A percentile compares a stretch with the other conserved stretches of the same genome.
Evolutionary conservation across 2,888 invertebrate species (phyloP).

Genomic region (Rhagonycha fulva): DNA sequence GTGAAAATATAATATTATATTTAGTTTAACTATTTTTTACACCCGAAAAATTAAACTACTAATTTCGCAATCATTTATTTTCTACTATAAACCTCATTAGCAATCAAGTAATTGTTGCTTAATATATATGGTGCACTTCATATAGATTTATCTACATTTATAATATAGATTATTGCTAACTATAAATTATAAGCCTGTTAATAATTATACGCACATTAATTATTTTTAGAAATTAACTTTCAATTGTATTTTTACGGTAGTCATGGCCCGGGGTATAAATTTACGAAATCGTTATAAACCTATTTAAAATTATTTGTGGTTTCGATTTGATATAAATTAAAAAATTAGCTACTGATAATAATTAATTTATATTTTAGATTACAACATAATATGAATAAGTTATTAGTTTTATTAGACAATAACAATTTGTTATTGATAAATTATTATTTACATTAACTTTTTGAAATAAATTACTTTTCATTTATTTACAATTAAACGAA

Average conservation of each 20-base stretch:
- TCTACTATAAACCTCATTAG: not conserved
- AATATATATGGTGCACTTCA: not conserved
- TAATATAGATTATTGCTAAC: not conserved
- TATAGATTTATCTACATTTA: not conserved
- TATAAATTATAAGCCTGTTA: not conserved
- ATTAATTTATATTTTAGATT: not conserved
- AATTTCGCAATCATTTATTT: not conserved
- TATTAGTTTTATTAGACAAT: not conserved
- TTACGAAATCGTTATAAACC: not conserved
- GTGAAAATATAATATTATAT: no score
- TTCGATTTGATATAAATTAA: not conserved
- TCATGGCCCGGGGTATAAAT: slow-evolving; percentile 1
- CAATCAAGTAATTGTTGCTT: not conserved
- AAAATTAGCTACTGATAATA: not conserved
- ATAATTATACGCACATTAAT: slow-evolving; percentile 12
- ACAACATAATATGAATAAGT: not conserved
- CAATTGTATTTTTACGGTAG: slow-evolving; percentile 17
- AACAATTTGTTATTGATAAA: not conserved
- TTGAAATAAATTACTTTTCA: not conserved
- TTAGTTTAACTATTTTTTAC: no score
- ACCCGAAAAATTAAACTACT: no score
- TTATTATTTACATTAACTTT: not conserved
- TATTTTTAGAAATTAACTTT: slow-evolving; percentile 15
- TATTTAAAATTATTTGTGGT: not conserved
- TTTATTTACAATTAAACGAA: not conserved